A percentile compares a stretch with the other conserved stretches of the same genome.
Conservation (phyloP, 1,140 invertebrate genomes). For the Colletes latitarsis region DNA sequence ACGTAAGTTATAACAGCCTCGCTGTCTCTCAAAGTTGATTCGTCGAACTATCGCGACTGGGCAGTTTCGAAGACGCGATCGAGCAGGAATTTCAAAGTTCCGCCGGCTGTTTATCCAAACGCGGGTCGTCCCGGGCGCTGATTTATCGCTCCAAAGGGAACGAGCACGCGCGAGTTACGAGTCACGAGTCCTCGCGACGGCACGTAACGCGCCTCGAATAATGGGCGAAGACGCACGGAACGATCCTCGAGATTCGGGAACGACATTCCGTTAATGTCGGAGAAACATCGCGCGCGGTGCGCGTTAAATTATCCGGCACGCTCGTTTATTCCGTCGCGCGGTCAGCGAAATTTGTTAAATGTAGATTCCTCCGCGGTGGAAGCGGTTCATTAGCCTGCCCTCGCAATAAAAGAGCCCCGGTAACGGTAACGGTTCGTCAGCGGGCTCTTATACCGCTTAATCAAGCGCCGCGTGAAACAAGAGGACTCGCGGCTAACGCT, state of each 20-base stretch:
- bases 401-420: slow-evolving; percentile 30
- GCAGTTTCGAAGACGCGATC: too few relatives aligned
- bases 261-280: background rate
- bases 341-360: slow-evolving; percentile 2
- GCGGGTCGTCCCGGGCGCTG: too few relatives aligned
- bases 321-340: slow-evolving; percentile 27
- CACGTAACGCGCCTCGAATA: background rate
- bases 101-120: too few relatives aligned
- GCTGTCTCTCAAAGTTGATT: too few relatives aligned
- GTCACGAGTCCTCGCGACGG: too few relatives aligned
- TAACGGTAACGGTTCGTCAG: slow-evolving; percentile 43
- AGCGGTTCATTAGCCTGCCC: slow-evolving; percentile 35
- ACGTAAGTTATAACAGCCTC: too few relatives aligned
- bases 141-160: too few relatives aligned
- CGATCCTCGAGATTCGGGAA: background rate
- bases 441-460: slow-evolving; percentile 34
- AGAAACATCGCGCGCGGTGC: slow-evolving; percentile 31
- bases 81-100: too few relatives aligned
- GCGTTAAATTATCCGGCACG: slow-evolving; percentile 40
- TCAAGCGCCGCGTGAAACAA: slow-evolving; percentile 11
- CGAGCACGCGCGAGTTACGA: too few relatives aligned
- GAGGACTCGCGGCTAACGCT: background rate
- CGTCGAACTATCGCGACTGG: too few relatives aligned
- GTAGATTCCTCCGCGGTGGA: slow-evolving; percentile 26
- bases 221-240: background rate